phyloP scores from a whole-genome alignment of 2,113 vertebrate species.

The Tauraco erythrolophus region DNA sequence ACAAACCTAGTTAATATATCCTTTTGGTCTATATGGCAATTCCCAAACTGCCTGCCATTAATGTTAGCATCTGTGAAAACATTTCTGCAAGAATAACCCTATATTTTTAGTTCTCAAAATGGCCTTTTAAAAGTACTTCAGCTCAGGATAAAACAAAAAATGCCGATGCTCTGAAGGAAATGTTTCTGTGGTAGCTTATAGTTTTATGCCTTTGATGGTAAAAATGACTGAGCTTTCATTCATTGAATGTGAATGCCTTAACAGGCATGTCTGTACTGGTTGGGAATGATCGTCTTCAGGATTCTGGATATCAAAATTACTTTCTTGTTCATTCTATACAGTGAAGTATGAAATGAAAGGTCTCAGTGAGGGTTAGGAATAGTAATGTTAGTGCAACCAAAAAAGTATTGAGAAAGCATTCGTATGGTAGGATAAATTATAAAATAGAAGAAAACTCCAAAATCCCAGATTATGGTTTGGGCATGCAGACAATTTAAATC shows the following conservation, averaged over 20 bases:
- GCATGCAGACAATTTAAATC: background rate
- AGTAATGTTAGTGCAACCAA: background rate
- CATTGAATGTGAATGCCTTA: background rate
- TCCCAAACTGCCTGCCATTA: background rate
- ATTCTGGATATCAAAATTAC: background rate
- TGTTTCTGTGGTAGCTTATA: background rate
- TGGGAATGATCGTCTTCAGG: background rate
- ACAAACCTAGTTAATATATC: background rate
- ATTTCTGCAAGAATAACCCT: background rate
- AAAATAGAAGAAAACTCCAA: background rate
- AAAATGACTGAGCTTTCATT: slow-evolving; percentile 21
- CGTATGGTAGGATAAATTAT: background rate
- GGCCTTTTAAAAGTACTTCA: background rate
- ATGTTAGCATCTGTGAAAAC: background rate
- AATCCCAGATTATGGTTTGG: background rate
- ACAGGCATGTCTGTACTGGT: slow-evolving; percentile 37
- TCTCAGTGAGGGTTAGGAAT: background rate
- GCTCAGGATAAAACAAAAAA: background rate
- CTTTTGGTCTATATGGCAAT: background rate
- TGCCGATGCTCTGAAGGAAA: background rate
- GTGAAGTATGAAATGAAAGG: background rate
- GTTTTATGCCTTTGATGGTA: background rate
- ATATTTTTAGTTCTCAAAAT: background rate
- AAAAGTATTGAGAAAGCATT: background rate
- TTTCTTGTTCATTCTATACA: slow-evolving; percentile 21